Evolutionary conservation across 2,113 vertebrate genomes (phyloP), one percentile per base, ranked within the genome.

Genomic region (Centrocercus urophasianus): DNA sequence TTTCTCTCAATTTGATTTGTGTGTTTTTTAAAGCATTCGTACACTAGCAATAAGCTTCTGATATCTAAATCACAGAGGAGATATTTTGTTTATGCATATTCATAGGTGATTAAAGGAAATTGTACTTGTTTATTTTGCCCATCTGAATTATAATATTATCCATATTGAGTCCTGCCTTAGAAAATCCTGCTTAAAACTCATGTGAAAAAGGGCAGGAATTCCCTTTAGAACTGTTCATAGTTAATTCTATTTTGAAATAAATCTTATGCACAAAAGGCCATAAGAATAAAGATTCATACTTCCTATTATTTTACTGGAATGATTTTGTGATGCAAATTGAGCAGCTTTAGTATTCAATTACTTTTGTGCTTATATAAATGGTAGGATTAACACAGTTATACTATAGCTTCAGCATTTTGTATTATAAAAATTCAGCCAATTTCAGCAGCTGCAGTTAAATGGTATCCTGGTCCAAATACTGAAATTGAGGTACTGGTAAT

Each of bases 181-280:
- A 77, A 96, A 96, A 90, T 92, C 63, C 67, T 91, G 36, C 60
- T 94, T 90, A 94, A 92, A 94, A 84, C 74, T 93, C 64, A 7
- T 91, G 48, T 75, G 48, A 86, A 72, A 93, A 93, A 89, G 50
- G 50, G 86, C 61, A 96, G 66, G 66, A 95, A 95, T 94, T 95
- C 95, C 93, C 96, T 73, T 7, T 82, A 83, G 94, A 85, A 80
- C 66, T 84, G 50, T 84, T 94, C 50, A 65, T 74, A 25, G 72
- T 88, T 96, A 96, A 93, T 95, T 96, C 87, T 93, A 79, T 91
- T 96, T 95, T 86, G 79, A 96, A 95, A 95, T 89, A 96, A 91
- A 75, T 89, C 79, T 77, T 89, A 65, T 38, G 59, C 75, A 88
- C 86, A 95, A 96, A 95, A 91, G 86, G 63, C 69, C 45, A 78